Conservation (phyloP, 1,140 invertebrate species). For the Camponotus vicinus region DNA sequence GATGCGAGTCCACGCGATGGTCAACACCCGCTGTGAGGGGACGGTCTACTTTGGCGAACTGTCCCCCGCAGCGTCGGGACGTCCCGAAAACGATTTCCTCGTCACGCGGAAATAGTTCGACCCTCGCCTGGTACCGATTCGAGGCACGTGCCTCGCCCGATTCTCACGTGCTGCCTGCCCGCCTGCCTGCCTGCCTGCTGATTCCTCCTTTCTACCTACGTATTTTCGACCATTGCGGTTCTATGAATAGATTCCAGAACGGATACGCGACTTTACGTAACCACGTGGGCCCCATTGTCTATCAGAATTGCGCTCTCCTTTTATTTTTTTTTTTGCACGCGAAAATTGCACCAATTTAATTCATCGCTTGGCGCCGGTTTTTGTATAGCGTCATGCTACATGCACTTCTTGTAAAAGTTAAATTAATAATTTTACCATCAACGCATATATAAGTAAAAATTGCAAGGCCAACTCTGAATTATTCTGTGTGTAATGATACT, state of each 20-base stretch:
- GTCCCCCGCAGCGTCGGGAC: constrained; percentile 77
- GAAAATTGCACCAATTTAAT: constrained; percentile 2
- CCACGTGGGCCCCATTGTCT: constrained; percentile 55
- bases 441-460: neutral
- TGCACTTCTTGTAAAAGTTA: neutral
- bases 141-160: constrained; percentile 75
- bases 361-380: neutral
- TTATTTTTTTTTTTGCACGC: constrained; percentile 18
- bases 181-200: neutral
- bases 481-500: neutral
- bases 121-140: constrained; percentile 56
- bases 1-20: constrained; percentile 59
- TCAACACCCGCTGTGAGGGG: constrained; percentile 70
- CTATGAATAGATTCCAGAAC: constrained; percentile 18
- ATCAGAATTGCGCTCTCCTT: neutral
- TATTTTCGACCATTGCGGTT: neutral
- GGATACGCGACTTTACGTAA: constrained; percentile 46
- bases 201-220: constrained; percentile 24
- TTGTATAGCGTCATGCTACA: neutral
- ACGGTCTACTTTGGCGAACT: constrained; percentile 40
- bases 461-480: neutral
- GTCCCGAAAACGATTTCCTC: constrained; percentile 78
- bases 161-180: constrained; percentile 42
- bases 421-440: constrained; percentile 14
- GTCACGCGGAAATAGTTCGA: constrained; percentile 81